Conservation (phyloP, 2,888 invertebrate genomes). For the Ypsolopha sequella region DNA sequence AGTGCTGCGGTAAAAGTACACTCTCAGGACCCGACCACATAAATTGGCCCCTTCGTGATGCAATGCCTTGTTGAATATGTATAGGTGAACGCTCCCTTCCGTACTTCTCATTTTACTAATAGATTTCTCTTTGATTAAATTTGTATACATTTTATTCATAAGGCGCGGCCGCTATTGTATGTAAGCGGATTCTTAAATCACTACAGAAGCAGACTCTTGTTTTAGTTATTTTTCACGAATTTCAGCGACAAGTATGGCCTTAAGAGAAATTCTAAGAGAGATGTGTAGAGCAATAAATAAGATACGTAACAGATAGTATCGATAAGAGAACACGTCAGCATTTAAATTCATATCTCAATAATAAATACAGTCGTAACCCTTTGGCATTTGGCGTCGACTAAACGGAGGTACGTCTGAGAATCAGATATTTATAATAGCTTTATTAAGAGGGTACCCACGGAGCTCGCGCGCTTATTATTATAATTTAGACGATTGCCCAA, state of each 20-base stretch:
- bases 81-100: conserved; percentile 66
- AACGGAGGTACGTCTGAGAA: conserved; percentile 45
- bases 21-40: conserved; percentile 60
- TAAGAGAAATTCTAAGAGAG: background rate
- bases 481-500: conserved; percentile 68
- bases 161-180: conserved; percentile 56
- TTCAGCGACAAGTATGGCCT: background rate
- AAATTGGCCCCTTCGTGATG: conserved; percentile 69
- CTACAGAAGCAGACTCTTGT: conserved; percentile 10
- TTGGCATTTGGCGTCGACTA: conserved; percentile 47
- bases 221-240: background rate
- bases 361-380: conserved; percentile 38
- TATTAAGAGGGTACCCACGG: conserved; percentile 56
- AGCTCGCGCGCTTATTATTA: conserved; percentile 67
- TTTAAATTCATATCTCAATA: conserved; percentile 8
- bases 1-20: conserved; percentile 60
- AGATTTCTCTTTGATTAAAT: conserved; percentile 71
- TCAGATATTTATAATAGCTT: conserved; percentile 69
- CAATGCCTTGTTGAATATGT: conserved; percentile 70
- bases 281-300: background rate
- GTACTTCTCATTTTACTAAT: conserved; percentile 71
- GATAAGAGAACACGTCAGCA: background rate
- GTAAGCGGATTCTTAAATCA: conserved; percentile 48
- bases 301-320: background rate
- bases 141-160: conserved; percentile 70